Conservation (phyloP, 1,140 invertebrate genomes). For the Whitmania pigra region DNA sequence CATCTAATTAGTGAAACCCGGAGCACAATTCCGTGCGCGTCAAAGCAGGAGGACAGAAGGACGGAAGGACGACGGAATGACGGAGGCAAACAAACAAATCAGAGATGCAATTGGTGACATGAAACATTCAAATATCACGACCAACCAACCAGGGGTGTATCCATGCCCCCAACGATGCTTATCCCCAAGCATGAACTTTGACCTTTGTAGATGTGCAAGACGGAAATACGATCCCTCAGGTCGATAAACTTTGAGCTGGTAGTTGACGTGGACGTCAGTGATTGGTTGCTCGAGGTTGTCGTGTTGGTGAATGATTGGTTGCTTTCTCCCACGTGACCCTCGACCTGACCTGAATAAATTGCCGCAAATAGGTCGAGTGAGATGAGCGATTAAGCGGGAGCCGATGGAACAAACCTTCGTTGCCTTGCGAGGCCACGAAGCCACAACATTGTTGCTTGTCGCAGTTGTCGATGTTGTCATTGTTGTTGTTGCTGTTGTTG, state of each 20-base stretch:
- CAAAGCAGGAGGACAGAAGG: constrained; percentile 10
- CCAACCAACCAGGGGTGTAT: constrained; percentile 47
- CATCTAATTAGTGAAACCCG: too few relatives aligned
- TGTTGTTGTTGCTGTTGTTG: too few relatives aligned
- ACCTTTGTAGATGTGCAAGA: constrained; percentile 39
- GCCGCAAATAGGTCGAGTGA: neutral
- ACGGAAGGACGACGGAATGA: neutral
- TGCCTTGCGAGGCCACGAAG: too few relatives aligned
- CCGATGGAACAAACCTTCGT: too few relatives aligned
- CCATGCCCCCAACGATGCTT: constrained; percentile 46
- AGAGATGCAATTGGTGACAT: too few relatives aligned
- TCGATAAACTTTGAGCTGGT: constrained; percentile 4
- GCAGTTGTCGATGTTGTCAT: too few relatives aligned
- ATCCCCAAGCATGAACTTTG: constrained; percentile 39
- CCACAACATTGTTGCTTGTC: too few relatives aligned
- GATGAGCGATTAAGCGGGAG: too few relatives aligned
- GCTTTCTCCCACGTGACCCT: constrained; percentile 7
- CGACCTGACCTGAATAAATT: constrained; percentile 11
- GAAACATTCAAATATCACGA: constrained; percentile 15
- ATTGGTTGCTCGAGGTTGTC: neutral
- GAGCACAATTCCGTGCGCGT: too few relatives aligned
- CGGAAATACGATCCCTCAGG: constrained; percentile 8
- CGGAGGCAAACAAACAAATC: too few relatives aligned
- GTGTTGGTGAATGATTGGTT: constrained; percentile 6
- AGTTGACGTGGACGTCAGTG: neutral